Percentiles rank a stretch among this genome's conserved stretches.
Evolutionary conservation across 2,113 vertebrate species (phyloP).

Genomic region (Ammodytes dubius): DNA sequence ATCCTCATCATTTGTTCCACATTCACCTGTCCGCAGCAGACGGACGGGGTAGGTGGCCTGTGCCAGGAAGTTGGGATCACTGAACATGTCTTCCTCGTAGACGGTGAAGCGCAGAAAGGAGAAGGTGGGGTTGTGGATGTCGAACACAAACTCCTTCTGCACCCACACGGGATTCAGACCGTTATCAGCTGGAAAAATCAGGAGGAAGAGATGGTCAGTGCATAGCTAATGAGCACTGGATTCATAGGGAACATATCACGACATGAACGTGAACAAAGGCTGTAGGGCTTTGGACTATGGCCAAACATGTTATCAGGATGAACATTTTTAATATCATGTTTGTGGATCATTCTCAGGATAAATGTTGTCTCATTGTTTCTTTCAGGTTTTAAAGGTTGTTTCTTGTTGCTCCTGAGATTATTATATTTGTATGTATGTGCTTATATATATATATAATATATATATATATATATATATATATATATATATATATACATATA

Average conservation of each 20-base stretch:
- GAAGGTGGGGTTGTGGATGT: slow-evolving; percentile 89
- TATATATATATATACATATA: too few species aligned
- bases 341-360: too few species aligned
- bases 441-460: too few species aligned
- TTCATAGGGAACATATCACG: too few species aligned
- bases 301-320: too few species aligned
- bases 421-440: too few species aligned
- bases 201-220: background rate
- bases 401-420: too few species aligned
- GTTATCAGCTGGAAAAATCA: slow-evolving; percentile 83
- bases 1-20: background rate
- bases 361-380: too few species aligned
- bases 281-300: background rate
- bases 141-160: slow-evolving; percentile 90
- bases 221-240: background rate
- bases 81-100: slow-evolving; percentile 93
- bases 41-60: slow-evolving; percentile 89
- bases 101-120: slow-evolving; percentile 89
- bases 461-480: too few species aligned
- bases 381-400: too few species aligned
- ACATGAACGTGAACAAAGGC: background rate
- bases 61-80: slow-evolving; percentile 91
- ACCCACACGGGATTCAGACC: slow-evolving; percentile 90
- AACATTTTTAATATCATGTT: too few species aligned
- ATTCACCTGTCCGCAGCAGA: slow-evolving; percentile 87